Evolutionary conservation across 2,888 invertebrate species (phyloP).

Genomic region (Clivina fossor): DNA sequence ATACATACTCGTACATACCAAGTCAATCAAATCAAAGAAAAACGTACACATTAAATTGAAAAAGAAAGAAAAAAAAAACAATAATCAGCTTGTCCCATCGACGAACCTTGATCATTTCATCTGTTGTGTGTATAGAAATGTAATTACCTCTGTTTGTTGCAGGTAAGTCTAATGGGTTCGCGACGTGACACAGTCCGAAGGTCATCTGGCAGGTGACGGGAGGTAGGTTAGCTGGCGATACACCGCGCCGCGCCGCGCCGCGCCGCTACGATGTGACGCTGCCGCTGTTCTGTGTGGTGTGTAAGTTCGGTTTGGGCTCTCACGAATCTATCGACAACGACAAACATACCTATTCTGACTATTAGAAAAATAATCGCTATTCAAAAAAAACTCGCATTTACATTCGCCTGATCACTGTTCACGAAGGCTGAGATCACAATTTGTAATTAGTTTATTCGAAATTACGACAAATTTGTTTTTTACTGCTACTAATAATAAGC

Average conservation of each 20-base stretch:
- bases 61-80: not conserved
- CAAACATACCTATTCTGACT: too few species aligned
- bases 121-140: constrained; percentile 1
- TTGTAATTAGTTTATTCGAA: too few species aligned
- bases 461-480: too few species aligned
- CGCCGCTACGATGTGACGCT: not conserved
- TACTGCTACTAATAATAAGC: too few species aligned
- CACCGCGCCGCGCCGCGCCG: not conserved
- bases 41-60: not conserved
- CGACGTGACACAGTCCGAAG: constrained; percentile 15
- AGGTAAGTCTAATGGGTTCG: constrained; percentile 16
- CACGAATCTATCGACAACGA: too few species aligned
- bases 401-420: too few species aligned
- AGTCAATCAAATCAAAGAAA: not conserved
- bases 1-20: too few species aligned
- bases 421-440: too few species aligned
- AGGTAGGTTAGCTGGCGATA: too few species aligned
- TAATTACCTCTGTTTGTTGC: constrained; percentile 24
- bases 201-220: constrained; percentile 15
- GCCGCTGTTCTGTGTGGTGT: not conserved
- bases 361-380: too few species aligned
- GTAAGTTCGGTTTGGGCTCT: too few species aligned
- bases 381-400: too few species aligned
- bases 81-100: not conserved
- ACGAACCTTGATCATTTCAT: constrained; percentile 11